Evolutionary conservation across 1,140 invertebrate species (phyloP).

Genomic region (Drosophila orena): DNA sequence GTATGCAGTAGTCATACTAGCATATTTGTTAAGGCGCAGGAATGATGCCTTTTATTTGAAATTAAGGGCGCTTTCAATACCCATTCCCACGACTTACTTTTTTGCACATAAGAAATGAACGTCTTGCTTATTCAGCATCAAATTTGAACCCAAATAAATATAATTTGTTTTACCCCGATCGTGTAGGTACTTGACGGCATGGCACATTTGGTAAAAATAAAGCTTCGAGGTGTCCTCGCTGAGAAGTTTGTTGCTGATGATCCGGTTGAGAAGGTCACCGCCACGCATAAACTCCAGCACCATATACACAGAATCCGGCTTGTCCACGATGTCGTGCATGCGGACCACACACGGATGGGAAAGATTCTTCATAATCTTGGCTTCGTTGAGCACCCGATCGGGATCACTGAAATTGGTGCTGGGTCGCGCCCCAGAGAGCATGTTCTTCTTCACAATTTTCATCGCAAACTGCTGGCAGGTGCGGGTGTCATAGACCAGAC

Average conservation of each 20-base stretch:
- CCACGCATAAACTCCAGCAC: constrained; percentile 95
- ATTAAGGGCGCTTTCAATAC: too few relatives aligned
- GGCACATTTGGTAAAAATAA: constrained; percentile 93
- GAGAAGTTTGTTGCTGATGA: constrained; percentile 87
- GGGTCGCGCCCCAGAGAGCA: constrained; percentile 85
- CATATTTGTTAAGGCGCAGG: too few relatives aligned
- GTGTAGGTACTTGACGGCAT: constrained; percentile 94
- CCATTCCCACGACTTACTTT: too few relatives aligned
- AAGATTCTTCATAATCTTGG: constrained; percentile 91
- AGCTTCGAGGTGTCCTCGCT: constrained; percentile 90
- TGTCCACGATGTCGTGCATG: constrained; percentile 92
- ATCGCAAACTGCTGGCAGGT: constrained; percentile 91
- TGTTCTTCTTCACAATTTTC: constrained; percentile 92
- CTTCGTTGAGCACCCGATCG: constrained; percentile 91
- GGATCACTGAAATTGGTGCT: constrained; percentile 85
- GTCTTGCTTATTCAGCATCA: too few relatives aligned
- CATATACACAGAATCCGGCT: constrained; percentile 90
- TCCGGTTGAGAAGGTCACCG: constrained; percentile 93
- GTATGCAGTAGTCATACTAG: too few relatives aligned
- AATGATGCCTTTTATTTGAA: too few relatives aligned
- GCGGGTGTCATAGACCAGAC: constrained; percentile 89
- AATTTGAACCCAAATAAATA: neutral
- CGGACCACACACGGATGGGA: constrained; percentile 91
- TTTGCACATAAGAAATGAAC: too few relatives aligned
- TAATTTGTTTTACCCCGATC: constrained; percentile 85